Evolutionary conservation across 2,888 invertebrate genomes (phyloP), one percentile per base, ranked within the genome.

Genomic region (Acheta domesticus): DNA sequence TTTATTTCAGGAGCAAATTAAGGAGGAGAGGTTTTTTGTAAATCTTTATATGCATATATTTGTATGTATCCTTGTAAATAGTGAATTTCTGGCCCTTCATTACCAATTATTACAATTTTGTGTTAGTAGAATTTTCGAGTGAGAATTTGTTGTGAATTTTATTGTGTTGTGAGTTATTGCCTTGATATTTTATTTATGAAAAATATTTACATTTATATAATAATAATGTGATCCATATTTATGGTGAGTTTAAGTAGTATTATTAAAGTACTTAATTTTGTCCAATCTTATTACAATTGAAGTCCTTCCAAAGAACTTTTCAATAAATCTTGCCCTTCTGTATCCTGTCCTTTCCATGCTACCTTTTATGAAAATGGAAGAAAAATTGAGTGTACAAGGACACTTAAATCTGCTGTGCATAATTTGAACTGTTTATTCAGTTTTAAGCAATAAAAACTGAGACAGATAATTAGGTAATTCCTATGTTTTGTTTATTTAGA

Each of bases 1-100:
- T 62, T 62, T 62, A 62, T 62, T 62, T 62, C 62, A 62, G 62
- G 62, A 62, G 62, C 62, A 62, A 62, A 62, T 62, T 62, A 62
- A n/a, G 14, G n/a, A 62, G 14, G n/a, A 14, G n/a, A 62, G 62
- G n/a, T 62, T 62, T 62, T 62, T 62, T 62, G 62, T 62, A 62
- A 36, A 62, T 62, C 62, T 62, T 62, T 62, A 62, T 62, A 62
- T 62, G 62, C 62, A n/a, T 62, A 62, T n/a, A 62, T 62, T 62
- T 62, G 62, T 62, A 62, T 62, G 62, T 19, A 62, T 62, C 62
- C 36, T 62, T 62, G 62, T 62, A 62, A 62, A 62, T 62, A 62
- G 62, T 62, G 62, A 19, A 62, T 19, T 62, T 62, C n/a, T 62
- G 62, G 62, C 62, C 62, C 62, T 19, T 62, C 36, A 36, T 36